Evolutionary conservation across 2,888 invertebrate species (phyloP).

Genomic region (Subacronicta megacephala): DNA sequence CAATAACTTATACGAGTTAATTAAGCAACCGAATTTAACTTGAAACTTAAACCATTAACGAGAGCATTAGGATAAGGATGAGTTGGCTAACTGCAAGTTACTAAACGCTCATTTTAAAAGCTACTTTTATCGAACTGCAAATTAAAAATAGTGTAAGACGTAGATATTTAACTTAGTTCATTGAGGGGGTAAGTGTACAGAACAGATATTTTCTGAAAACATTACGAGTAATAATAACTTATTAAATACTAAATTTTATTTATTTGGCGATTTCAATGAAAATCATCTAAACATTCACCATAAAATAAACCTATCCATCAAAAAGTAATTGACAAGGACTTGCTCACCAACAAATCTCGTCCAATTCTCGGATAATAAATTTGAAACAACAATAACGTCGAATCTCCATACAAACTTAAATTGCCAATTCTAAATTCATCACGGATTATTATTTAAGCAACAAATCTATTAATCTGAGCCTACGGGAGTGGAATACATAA

Average conservation of each 20-base stretch:
- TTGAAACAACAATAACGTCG: constrained; percentile 46
- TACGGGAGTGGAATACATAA: constrained; percentile 79
- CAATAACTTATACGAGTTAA: constrained; percentile 63
- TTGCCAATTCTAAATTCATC: constrained; percentile 78
- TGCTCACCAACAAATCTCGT: constrained; percentile 34
- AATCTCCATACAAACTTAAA: constrained; percentile 64
- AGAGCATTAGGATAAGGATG: constrained; percentile 59
- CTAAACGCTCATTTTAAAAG: constrained; percentile 52
- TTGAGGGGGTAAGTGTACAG: too few relatives aligned
- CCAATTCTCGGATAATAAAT: constrained; percentile 48
- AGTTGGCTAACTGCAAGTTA: constrained; percentile 47
- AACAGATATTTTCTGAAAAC: too few relatives aligned
- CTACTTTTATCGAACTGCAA: constrained; percentile 38
- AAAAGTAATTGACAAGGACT: constrained; percentile 43
- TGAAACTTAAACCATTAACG: constrained; percentile 68
- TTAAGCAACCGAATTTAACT: constrained; percentile 62
- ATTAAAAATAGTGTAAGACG: constrained; percentile 33
- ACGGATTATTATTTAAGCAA: constrained; percentile 81
- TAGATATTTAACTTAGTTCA: too few relatives aligned
- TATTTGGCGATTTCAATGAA: constrained; percentile 24
- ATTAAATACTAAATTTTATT: too few relatives aligned
- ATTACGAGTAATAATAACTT: too few relatives aligned
- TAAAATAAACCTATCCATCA: constrained; percentile 44
- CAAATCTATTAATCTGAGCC: constrained; percentile 81
- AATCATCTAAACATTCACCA: constrained; percentile 25